These are phyloP conservation scores for Eupithecia abbreviata DNA, from an alignment of 2,888 invertebrate genomes.

Conservation along the genomic window DNA sequence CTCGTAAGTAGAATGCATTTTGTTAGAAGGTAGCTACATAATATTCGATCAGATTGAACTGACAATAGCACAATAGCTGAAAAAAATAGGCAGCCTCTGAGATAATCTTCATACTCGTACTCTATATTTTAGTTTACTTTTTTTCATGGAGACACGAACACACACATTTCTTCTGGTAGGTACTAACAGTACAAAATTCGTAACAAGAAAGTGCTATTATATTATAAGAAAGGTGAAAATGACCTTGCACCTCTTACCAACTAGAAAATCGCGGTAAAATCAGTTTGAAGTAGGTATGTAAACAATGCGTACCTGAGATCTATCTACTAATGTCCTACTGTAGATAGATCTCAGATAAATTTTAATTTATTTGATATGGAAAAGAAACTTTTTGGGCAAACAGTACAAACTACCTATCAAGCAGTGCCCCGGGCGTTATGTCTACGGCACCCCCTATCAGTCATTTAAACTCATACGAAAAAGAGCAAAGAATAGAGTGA, in stretches of 20 bases:
- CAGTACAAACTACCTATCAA: background rate
- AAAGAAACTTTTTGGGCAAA: background rate
- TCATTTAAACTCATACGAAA: background rate
- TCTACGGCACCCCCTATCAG: background rate
- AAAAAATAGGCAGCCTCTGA: background rate
- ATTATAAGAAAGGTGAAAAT: background rate
- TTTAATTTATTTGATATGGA: too few relatives aligned
- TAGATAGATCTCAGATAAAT: too few relatives aligned
- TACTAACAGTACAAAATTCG: background rate
- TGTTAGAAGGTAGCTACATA: conserved; percentile 10
- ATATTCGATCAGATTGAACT: conserved; percentile 5
- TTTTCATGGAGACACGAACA: too few relatives aligned
- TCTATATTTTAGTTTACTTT: background rate
- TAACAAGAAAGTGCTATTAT: background rate
- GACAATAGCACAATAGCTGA: conserved; percentile 3
- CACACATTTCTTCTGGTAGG: background rate
- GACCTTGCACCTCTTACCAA: background rate
- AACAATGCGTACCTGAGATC: too few relatives aligned
- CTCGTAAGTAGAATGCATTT: conserved; percentile 7
- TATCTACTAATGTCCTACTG: too few relatives aligned
- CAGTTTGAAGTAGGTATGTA: too few relatives aligned
- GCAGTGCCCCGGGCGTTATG: background rate
- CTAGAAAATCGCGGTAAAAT: too few relatives aligned
- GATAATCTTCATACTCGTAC: background rate
- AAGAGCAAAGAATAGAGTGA: too few relatives aligned